Evolutionary conservation across 2,797 vertebrate genomes (phyloP).

Genomic region (Protosalanx chinensis): DNA sequence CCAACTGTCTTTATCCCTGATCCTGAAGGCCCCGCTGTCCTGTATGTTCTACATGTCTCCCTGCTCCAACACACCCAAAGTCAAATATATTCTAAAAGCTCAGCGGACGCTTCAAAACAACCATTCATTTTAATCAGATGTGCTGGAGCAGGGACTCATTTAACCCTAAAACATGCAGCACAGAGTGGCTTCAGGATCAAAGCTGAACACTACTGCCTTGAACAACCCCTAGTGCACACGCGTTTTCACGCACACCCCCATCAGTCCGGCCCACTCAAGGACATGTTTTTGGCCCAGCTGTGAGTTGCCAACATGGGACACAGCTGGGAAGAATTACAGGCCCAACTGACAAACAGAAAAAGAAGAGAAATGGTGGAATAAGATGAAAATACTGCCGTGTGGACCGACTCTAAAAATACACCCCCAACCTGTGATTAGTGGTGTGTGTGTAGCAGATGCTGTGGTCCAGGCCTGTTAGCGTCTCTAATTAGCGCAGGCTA

Average conservation of each 20-base stretch:
- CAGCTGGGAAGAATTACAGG: conserved; percentile 77
- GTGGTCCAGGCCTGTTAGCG: conserved; percentile 64
- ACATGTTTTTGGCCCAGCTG: conserved; percentile 4
- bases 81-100: too few species aligned
- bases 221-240: too few species aligned
- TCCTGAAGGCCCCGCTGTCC: too few species aligned
- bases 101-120: too few species aligned
- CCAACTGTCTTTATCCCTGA: too few species aligned
- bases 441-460: conserved; percentile 74
- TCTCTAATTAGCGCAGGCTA: conserved; percentile 71
- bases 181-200: too few species aligned
- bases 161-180: too few species aligned
- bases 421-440: conserved; percentile 75
- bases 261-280: conserved; percentile 5
- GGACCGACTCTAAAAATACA: conserved; percentile 77
- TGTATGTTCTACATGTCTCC: too few species aligned
- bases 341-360: conserved; percentile 59
- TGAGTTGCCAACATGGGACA: conserved; percentile 41
- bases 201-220: too few species aligned
- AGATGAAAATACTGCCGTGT: conserved; percentile 73
- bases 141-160: too few species aligned
- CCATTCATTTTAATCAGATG: too few species aligned
- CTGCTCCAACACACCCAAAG: too few species aligned
- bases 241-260: neutral
- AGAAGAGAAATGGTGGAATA: conserved; percentile 47